Evolutionary conservation across 2,797 vertebrate species (phyloP), one percentile per base, ranked within the genome.

Genomic region (Melanotaenia boesemani): DNA sequence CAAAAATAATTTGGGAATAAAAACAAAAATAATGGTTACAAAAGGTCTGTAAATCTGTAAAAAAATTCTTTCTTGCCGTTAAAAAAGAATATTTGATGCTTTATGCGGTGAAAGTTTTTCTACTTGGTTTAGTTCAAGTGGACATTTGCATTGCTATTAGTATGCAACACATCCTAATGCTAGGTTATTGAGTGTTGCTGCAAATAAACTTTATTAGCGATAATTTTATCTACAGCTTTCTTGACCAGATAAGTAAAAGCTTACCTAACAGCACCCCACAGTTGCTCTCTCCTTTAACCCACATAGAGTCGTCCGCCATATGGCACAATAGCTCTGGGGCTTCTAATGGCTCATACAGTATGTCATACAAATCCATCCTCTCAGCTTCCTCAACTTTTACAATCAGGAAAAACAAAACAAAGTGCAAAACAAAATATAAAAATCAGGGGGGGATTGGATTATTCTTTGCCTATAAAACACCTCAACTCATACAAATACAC

Each of bases 281-380:
- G 56, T 73, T 70, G 67, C 71, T 54, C 62, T 72, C 48, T 65
- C 52, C 68, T n/a, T 77, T 78, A 72, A 70, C 83, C 88, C 81
- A 83, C 83, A 90, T 86, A 89, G 81, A 94, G 85, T 68, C 81
- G 81, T 87, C 84, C 80, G 78, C 92, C 91, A 94, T 94, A 95
- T 94, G 93, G 93, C 89, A 76, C 86, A 81, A 91, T 80, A 85
- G 92, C 92, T 91, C 83, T 60, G 30, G 92, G 92, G 91, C 83
- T 82, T 88, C 81, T 75, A 84, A 86, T 86, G 81, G 83, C 86
- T 89, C 67, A 74, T 90, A 30, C 1, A 30, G 54, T 56, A 86
- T 89, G 81, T 86, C 60, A 72, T 77, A 87, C 84, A 86, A 91
- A 92, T 93, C 83, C 79, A 91, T 88, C 87, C 82, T 81, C 86